Conservation (phyloP, 2,888 invertebrate species). For the Argynnis bischoffii region DNA sequence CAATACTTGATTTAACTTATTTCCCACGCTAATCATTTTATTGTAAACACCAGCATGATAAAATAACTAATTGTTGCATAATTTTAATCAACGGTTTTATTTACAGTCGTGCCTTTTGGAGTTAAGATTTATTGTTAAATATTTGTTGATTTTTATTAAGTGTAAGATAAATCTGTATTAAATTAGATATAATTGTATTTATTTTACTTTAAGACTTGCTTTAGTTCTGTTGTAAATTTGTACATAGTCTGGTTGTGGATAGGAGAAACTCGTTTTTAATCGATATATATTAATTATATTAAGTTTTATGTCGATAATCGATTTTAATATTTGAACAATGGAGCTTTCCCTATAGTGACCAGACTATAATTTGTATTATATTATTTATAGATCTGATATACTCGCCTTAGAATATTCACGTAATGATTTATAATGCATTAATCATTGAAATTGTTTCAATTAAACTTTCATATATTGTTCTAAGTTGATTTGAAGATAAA, state of each 20-base stretch:
- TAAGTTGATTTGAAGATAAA: too few relatives aligned
- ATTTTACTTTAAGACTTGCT: constrained; percentile 13
- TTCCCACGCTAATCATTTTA: not conserved
- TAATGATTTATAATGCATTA: constrained; percentile 16
- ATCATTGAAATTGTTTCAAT: not conserved
- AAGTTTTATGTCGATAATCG: not conserved
- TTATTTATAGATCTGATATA: constrained; percentile 15
- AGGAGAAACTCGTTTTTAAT: not conserved
- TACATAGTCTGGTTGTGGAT: constrained; percentile 3
- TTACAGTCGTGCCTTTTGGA: constrained; percentile 30
- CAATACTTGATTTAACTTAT: not conserved
- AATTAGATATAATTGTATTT: constrained; percentile 20
- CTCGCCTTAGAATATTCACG: constrained; percentile 25
- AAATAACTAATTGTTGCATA: constrained; percentile 12
- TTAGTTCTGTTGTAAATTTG: constrained; percentile 3
- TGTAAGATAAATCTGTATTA: constrained; percentile 15
- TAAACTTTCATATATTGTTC: too few relatives aligned
- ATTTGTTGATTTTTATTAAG: constrained; percentile 23
- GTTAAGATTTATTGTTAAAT: constrained; percentile 18
- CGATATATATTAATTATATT: not conserved
- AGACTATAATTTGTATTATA: constrained; percentile 15
- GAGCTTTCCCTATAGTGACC: constrained; percentile 6
- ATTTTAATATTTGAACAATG: constrained; percentile 6
- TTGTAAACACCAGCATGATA: not conserved
- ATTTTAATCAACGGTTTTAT: constrained; percentile 22